phyloP scores from a whole-genome alignment of 2,888 invertebrate species.

The Pinctada fucata region DNA sequence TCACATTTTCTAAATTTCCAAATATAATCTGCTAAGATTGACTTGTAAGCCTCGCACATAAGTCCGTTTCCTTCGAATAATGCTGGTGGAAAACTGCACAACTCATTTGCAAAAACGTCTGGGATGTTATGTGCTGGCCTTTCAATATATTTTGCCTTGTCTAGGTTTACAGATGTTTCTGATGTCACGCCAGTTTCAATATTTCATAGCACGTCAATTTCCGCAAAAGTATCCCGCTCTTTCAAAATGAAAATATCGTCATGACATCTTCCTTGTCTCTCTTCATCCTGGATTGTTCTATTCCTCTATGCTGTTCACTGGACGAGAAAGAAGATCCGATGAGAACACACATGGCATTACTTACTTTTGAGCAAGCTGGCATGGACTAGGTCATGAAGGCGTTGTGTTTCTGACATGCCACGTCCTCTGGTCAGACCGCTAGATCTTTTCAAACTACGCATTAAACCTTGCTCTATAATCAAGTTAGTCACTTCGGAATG shows the following conservation, averaged over 20 bases:
- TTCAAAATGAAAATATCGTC: slow-evolving; percentile 35
- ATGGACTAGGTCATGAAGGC: too few species aligned
- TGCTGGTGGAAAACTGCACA: slow-evolving; percentile 10
- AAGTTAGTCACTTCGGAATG: slow-evolving; percentile 28
- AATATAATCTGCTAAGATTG: slow-evolving; percentile 25
- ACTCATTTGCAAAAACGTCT: slow-evolving; percentile 44
- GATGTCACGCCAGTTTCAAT: too few species aligned
- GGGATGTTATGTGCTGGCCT: slow-evolving; percentile 33
- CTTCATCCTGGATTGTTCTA: slow-evolving; percentile 17
- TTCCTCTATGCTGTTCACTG: slow-evolving; percentile 49
- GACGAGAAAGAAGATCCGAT: slow-evolving; percentile 34
- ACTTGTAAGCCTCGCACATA: slow-evolving; percentile 38
- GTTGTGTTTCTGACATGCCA: too few species aligned
- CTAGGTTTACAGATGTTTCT: too few species aligned
- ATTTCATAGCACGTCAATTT: not conserved
- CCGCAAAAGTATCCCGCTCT: slow-evolving; percentile 46
- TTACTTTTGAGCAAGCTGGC: not conserved
- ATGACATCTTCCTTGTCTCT: slow-evolving; percentile 45
- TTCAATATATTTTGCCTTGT: slow-evolving; percentile 34
- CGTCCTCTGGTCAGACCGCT: slow-evolving; percentile 48
- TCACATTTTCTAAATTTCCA: slow-evolving; percentile 18
- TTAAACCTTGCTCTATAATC: slow-evolving; percentile 50
- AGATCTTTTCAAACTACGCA: slow-evolving; percentile 51
- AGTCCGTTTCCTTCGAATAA: too few species aligned
- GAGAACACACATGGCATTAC: slow-evolving; percentile 43